Evolutionary conservation across 1,140 invertebrate genomes (phyloP).

Genomic region (Penaeus indicus): DNA sequence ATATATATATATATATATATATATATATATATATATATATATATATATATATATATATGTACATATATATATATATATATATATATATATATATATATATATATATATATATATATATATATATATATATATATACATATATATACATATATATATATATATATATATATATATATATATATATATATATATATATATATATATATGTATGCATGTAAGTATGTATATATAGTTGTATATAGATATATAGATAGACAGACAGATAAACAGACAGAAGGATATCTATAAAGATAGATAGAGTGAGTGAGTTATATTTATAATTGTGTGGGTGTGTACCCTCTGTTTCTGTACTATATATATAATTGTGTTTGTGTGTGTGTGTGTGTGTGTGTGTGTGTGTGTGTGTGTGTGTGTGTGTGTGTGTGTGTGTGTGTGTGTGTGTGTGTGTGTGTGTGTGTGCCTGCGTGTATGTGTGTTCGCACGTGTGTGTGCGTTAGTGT

Average conservation of each 20-base stretch:
- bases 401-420: not conserved
- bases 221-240: not conserved
- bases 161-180: slow-evolving; percentile 29
- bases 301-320: too few species aligned
- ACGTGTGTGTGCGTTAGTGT: not conserved
- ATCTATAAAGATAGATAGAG: not conserved
- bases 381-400: not conserved
- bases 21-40: slow-evolving; percentile 32
- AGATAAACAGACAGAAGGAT: not conserved
- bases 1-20: slow-evolving; percentile 29
- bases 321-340: too few species aligned
- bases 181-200: not conserved
- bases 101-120: slow-evolving; percentile 29
- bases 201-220: not conserved
- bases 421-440: not conserved
- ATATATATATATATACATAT: slow-evolving; percentile 1
- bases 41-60: not conserved
- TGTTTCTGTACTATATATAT: not conserved
- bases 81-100: slow-evolving; percentile 32
- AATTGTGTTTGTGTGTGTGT: not conserved
- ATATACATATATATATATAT: not conserved
- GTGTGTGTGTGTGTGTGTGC: not conserved
- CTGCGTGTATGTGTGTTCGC: not conserved
- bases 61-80: not conserved
- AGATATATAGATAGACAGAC: slow-evolving; percentile 9